Percentiles rank a stretch among this genome's conserved stretches.
phyloP scores from a whole-genome alignment of 2,113 vertebrate genomes.

The Felis chaus region DNA sequence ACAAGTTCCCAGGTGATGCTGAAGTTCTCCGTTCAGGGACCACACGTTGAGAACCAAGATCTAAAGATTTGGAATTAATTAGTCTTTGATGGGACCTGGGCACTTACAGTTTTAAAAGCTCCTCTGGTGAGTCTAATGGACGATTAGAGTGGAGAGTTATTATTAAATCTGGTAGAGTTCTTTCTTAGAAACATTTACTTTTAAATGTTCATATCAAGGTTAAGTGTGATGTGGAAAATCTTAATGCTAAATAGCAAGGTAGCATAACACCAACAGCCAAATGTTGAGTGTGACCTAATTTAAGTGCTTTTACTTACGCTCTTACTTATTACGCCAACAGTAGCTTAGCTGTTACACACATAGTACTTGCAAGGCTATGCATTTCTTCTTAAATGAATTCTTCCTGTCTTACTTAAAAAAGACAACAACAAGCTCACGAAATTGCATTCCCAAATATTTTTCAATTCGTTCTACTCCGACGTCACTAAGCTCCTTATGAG shows the following conservation, averaged over 20 bases:
- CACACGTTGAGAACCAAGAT: not conserved
- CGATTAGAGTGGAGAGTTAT: not conserved
- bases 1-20: not conserved
- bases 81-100: not conserved
- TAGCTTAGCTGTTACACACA: conserved; percentile 28
- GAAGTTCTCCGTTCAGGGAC: not conserved
- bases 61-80: not conserved
- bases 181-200: not conserved
- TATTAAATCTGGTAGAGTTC: not conserved
- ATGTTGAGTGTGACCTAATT: conserved; percentile 27
- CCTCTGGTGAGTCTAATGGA: not conserved
- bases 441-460: not conserved
- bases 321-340: conserved; percentile 39
- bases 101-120: not conserved
- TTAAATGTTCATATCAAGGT: conserved; percentile 20
- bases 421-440: not conserved
- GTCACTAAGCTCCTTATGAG: not conserved
- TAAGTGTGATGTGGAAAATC: conserved; percentile 19
- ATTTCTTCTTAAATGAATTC: conserved; percentile 54
- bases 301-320: not conserved
- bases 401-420: not conserved
- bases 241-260: not conserved
- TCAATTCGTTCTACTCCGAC: conserved; percentile 26
- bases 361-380: not conserved
- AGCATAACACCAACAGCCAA: not conserved